Evolutionary conservation across 1,140 invertebrate genomes (phyloP), one percentile per base, ranked within the genome.

Genomic region (Aphelenchoides fujianensis): DNA sequence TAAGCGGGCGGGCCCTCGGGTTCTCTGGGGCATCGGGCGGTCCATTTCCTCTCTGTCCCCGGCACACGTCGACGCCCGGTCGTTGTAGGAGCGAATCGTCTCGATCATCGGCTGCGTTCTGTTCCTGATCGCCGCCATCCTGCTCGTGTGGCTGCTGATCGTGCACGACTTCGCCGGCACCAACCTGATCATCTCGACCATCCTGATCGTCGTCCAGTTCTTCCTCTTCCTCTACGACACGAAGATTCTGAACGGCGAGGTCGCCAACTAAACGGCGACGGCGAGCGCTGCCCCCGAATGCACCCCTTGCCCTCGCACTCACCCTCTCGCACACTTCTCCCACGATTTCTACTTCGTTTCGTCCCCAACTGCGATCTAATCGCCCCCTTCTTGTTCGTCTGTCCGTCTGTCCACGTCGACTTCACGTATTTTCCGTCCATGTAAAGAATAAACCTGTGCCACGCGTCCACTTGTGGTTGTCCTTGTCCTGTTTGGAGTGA

Each of bases 51-150:
- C 1, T 61, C 1, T 19, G 1, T n/a, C n/a, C 2, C 36, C 59
- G n/a, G 16, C 59, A 19, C n/a, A 61, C 2, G n/a, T 35, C 19
- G 16, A 61, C n/a, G n/a, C 1, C 36, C 31, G 16, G 2, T 61
- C n/a, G 61, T 68, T 75, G 23, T 54, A 71, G 71, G 76, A 78
- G 66, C 74, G 70, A 52, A 68, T 73, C 69, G 72, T 73, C 64
- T 69, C 73, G 31, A 48, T 76, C 63, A 41, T 78, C 5, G 59
- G 52, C 36, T 62, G 69, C 35, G 53, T 78, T 30, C 70, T 78
- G 30, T 78, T 78, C 77, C 70, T 78, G 62, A 72, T 78, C 66
- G 77, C 76, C 52, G 61, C 77, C 31, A 55, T 69, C 32, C 76
- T 78, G 57, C 72, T 78, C 37, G 66, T 78, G 63, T 78, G 77